Percentiles rank a stretch among this genome's conserved stretches.
phyloP scores from a whole-genome alignment of 2,888 invertebrate species.

The Alsophila aescularia region DNA sequence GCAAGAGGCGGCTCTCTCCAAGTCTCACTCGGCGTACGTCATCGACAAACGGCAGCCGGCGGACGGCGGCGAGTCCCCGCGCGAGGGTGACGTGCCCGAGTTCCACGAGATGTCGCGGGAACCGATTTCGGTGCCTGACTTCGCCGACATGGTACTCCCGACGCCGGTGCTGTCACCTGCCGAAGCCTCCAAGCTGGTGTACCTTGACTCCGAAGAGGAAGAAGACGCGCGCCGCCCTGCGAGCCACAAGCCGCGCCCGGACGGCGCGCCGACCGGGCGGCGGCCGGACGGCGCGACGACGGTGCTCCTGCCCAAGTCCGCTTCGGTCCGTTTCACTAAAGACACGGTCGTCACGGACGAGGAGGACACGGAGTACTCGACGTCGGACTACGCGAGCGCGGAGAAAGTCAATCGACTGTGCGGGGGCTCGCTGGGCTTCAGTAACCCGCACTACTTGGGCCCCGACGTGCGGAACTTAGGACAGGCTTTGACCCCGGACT shows the following conservation, averaged over 20 bases:
- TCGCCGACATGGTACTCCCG: conserved; percentile 86
- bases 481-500: conserved; percentile 87
- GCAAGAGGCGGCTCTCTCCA: conserved; percentile 70
- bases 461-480: conserved; percentile 88
- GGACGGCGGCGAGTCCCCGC: conserved; percentile 52
- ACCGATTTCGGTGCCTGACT: conserved; percentile 90
- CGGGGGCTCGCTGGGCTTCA: conserved; percentile 86
- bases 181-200: conserved; percentile 88
- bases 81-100: conserved; percentile 51
- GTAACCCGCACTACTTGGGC: conserved; percentile 90
- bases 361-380: conserved; percentile 84
- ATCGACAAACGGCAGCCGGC: conserved; percentile 74
- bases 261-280: conserved; percentile 43
- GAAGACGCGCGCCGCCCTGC: conserved; percentile 64
- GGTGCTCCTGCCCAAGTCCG: conserved; percentile 62
- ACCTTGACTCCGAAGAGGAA: conserved; percentile 88
- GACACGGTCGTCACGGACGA: conserved; percentile 79
- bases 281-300: background rate
- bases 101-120: conserved; percentile 83
- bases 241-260: too few species aligned
- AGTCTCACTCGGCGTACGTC: conserved; percentile 84
- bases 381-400: conserved; percentile 91
- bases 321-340: conserved; percentile 83
- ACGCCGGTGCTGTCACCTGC: conserved; percentile 87
- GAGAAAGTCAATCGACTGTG: conserved; percentile 86